Percentiles rank a stretch among this genome's conserved stretches.
Conservation (phyloP, 2,113 vertebrate species). For the Cheirogaleus medius region DNA sequence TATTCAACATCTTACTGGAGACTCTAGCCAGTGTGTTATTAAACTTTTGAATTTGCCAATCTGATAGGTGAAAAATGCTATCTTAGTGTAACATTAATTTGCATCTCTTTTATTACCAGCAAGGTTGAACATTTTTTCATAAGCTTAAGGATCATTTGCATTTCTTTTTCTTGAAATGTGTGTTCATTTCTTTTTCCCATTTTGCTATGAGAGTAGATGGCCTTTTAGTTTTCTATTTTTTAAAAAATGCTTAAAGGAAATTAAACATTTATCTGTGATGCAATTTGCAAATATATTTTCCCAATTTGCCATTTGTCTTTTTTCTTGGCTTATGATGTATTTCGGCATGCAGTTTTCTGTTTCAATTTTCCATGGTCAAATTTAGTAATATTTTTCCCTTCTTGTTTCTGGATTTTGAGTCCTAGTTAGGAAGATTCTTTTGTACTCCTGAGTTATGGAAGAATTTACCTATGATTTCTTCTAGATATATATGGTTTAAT, state of each 20-base stretch:
- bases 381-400: constrained; percentile 23
- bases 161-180: constrained; percentile 59
- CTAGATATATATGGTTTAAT: background rate
- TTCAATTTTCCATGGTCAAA: constrained; percentile 3
- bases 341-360: background rate
- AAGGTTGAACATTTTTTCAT: constrained; percentile 19
- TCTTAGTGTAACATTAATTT: constrained; percentile 54
- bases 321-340: background rate
- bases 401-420: constrained; percentile 40
- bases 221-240: constrained; percentile 25
- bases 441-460: background rate
- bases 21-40: constrained; percentile 1
- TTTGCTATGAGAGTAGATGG: background rate
- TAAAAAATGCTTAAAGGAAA: constrained; percentile 46
- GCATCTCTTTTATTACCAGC: constrained; percentile 24
- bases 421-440: background rate
- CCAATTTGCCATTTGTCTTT: constrained; percentile 28
- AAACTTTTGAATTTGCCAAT: constrained; percentile 44
- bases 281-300: constrained; percentile 30
- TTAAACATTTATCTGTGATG: constrained; percentile 29
- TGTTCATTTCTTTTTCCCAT: constrained; percentile 39
- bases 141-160: constrained; percentile 34
- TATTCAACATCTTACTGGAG: constrained; percentile 4
- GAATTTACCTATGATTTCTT: background rate
- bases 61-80: constrained; percentile 41